Percentiles rank a stretch among this genome's conserved stretches.
Conservation (phyloP, 2,888 invertebrate species). For the Melanchra persicariae region DNA sequence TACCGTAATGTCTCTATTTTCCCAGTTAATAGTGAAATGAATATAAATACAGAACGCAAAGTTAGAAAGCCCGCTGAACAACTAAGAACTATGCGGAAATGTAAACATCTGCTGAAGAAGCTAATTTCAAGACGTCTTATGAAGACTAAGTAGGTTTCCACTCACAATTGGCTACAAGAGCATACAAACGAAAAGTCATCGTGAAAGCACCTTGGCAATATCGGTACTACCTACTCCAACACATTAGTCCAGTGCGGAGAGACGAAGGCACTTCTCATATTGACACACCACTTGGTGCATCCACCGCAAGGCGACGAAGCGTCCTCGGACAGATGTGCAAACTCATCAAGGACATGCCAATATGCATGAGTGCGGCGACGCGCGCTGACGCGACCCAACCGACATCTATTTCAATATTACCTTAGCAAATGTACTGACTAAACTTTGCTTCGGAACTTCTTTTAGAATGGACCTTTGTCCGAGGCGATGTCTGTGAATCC, state of each 20-base stretch:
- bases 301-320: conserved; percentile 51
- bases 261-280: conserved; percentile 61
- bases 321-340: conserved; percentile 56
- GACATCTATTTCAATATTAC: conserved; percentile 56
- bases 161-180: conserved; percentile 32
- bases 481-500: conserved; percentile 3
- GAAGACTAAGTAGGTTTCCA: conserved; percentile 11
- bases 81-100: conserved; percentile 29
- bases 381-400: conserved; percentile 48
- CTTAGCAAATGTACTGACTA: conserved; percentile 44
- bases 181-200: conserved; percentile 35
- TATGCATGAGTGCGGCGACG: conserved; percentile 57
- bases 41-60: neutral
- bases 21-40: neutral
- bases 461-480: conserved; percentile 43
- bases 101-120: conserved; percentile 2
- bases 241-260: conserved; percentile 54
- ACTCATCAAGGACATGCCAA: conserved; percentile 61
- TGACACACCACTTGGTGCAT: conserved; percentile 73
- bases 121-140: conserved; percentile 28
- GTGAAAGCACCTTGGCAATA: conserved; percentile 40
- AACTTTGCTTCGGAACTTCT: conserved; percentile 20
- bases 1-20: too few relatives aligned
- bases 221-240: conserved; percentile 44
- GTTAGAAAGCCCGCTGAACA: neutral